phyloP scores from a whole-genome alignment of 64 coral and sea anemone species.

The Actinia tenebrosa region DNA sequence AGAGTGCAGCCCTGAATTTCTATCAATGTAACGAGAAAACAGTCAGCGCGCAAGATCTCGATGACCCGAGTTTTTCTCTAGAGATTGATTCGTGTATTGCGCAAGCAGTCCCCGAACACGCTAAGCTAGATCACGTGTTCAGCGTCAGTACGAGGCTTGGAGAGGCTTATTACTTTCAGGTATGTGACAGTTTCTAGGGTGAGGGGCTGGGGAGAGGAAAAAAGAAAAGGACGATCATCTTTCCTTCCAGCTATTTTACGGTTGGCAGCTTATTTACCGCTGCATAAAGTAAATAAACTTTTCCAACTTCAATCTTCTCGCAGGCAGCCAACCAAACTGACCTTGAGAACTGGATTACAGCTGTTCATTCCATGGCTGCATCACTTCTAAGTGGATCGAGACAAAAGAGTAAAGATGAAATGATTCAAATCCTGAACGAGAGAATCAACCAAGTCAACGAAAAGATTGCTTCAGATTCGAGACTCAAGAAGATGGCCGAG shows the following conservation, averaged over 20 bases:
- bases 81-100: constrained; percentile 87
- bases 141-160: constrained; percentile 94
- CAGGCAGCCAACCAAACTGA: constrained; percentile 90
- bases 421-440: constrained; percentile 42
- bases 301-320: background rate
- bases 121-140: constrained; percentile 94
- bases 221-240: background rate
- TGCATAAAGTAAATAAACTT: background rate
- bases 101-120: constrained; percentile 95
- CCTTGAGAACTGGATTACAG: constrained; percentile 92
- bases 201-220: background rate
- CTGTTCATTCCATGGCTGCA: constrained; percentile 80
- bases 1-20: constrained; percentile 72
- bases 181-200: background rate
- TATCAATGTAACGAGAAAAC: constrained; percentile 96
- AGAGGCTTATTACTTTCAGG: constrained; percentile 94
- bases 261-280: no score
- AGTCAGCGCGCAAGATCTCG: constrained; percentile 85
- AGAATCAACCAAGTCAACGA: constrained; percentile 55
- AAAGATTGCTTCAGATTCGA: constrained; percentile 86
- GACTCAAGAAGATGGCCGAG: constrained; percentile 99
- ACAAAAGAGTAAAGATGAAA: constrained; percentile 78
- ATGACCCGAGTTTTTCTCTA: constrained; percentile 69
- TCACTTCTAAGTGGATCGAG: constrained; percentile 59
- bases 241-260: background rate